Conservation (phyloP, 2,888 invertebrate genomes). For the Trachelus tabidus region DNA sequence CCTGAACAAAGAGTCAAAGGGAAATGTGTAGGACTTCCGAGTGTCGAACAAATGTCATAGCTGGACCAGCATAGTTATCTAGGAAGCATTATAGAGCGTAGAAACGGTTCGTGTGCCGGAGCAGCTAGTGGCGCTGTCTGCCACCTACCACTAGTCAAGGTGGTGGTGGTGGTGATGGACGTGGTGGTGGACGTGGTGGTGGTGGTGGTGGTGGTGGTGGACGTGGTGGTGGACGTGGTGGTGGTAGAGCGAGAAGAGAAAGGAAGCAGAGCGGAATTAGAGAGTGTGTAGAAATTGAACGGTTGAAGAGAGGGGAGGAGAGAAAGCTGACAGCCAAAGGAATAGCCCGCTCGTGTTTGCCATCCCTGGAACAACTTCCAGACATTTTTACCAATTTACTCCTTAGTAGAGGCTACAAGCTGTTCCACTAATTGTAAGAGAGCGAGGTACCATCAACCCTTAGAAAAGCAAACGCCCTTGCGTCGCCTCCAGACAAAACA, state of each 20-base stretch:
- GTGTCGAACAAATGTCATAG: not conserved
- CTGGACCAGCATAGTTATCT: not conserved
- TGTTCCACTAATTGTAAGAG: not conserved
- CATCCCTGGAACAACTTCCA: constrained; percentile 43
- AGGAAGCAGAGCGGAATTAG: not conserved
- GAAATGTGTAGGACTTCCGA: not conserved
- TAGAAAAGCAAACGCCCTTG: not conserved
- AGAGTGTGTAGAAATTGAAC: not conserved
- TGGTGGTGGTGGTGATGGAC: not conserved
- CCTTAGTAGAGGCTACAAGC: constrained; percentile 12
- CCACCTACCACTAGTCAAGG: not conserved
- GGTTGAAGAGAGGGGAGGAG: not conserved
- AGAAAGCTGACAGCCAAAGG: constrained; percentile 22
- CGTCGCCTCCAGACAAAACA: not conserved
- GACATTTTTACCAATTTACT: constrained; percentile 57
- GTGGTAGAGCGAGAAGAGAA: not conserved
- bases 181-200: not conserved
- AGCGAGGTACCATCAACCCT: not conserved
- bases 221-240: no score
- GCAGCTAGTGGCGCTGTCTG: not conserved
- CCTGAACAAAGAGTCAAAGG: not conserved
- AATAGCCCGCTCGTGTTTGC: constrained; percentile 46
- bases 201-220: not conserved
- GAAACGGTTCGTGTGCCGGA: not conserved
- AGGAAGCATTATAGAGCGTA: not conserved